A percentile compares a stretch with the other conserved stretches of the same genome.
These are phyloP conservation scores for Galeruca laticollis DNA, from an alignment of 2,888 invertebrate species.

Conservation along the genomic window DNA sequence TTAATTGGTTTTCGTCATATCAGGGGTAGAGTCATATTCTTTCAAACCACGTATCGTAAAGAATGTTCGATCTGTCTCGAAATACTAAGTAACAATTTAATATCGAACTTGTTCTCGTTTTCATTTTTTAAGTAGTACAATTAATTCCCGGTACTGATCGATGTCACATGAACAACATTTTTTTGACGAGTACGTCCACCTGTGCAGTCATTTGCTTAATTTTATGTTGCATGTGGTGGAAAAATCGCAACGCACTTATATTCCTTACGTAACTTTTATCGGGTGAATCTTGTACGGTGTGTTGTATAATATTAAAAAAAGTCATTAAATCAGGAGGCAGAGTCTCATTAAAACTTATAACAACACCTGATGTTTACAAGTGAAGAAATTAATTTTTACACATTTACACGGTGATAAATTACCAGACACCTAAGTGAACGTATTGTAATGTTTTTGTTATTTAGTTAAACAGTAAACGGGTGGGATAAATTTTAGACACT, in stretches of 20 bases:
- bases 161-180: neutral
- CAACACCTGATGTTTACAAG: constrained; percentile 36
- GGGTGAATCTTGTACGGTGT: constrained; percentile 5
- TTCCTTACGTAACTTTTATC: constrained; percentile 33
- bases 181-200: constrained; percentile 22
- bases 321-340: constrained; percentile 35
- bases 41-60: too few relatives aligned
- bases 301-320: constrained; percentile 32
- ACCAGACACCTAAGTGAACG: neutral
- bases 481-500: too few relatives aligned
- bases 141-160: neutral
- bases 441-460: too few relatives aligned
- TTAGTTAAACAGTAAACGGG: too few relatives aligned
- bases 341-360: constrained; percentile 27
- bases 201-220: constrained; percentile 23
- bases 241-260: constrained; percentile 25
- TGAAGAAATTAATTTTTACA: constrained; percentile 31
- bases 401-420: constrained; percentile 25
- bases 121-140: neutral
- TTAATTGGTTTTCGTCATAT: too few relatives aligned
- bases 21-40: too few relatives aligned
- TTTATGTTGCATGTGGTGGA: constrained; percentile 19
- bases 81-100: too few relatives aligned
- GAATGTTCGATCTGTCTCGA: too few relatives aligned
- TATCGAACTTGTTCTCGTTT: neutral